These are phyloP conservation scores for Lepisosteus oculatus DNA, from an alignment of 2,113 vertebrate genomes.

Conservation along the genomic window DNA sequence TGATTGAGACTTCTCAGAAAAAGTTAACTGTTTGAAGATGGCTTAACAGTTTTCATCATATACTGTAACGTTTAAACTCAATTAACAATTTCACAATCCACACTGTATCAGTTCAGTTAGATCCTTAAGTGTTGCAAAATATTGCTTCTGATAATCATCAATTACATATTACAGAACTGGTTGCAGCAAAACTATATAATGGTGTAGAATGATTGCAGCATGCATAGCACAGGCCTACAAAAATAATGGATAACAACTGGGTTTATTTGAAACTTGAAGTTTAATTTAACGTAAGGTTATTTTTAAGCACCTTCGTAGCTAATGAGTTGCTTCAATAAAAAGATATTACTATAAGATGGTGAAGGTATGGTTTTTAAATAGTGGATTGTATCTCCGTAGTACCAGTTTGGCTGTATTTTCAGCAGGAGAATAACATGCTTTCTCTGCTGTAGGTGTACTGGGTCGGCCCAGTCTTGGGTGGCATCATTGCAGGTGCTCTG, in stretches of 20 bases:
- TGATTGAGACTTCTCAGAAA: background rate
- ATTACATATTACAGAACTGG: too few species aligned
- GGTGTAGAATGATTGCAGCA: too few species aligned
- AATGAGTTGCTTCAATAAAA: background rate
- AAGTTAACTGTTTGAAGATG: background rate
- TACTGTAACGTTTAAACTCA: too few species aligned
- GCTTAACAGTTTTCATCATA: too few species aligned
- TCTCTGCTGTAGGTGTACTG: slow-evolving; percentile 78
- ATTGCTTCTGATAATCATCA: too few species aligned
- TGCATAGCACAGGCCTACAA: too few species aligned
- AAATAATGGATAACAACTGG: too few species aligned
- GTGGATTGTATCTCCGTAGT: background rate
- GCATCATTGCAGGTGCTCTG: slow-evolving; percentile 74
- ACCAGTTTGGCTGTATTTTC: background rate
- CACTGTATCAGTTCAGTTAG: too few species aligned
- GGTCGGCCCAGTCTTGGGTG: slow-evolving; percentile 86
- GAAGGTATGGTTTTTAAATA: background rate
- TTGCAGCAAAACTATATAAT: too few species aligned
- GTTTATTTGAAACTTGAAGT: background rate
- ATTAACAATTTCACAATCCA: too few species aligned
- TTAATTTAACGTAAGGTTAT: slow-evolving; percentile 9
- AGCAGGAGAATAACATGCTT: background rate
- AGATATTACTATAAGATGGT: background rate
- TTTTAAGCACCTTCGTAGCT: background rate
- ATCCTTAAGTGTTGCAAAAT: too few species aligned